These are phyloP conservation scores for Fregetta grallaria DNA, from an alignment of 2,113 vertebrate species.

Conservation along the genomic window DNA sequence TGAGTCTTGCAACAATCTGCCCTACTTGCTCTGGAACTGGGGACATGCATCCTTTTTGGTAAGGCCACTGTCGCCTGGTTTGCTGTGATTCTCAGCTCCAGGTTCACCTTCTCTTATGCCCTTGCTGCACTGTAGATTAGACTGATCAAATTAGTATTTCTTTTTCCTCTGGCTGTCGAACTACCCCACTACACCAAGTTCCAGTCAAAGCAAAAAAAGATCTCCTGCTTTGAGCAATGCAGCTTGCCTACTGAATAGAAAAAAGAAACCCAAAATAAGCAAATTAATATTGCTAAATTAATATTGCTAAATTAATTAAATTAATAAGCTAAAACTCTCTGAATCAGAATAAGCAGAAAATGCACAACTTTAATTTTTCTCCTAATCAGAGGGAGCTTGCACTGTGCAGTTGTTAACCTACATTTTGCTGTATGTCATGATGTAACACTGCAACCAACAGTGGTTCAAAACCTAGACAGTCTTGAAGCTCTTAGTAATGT, in stretches of 20 bases:
- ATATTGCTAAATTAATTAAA: too few relatives aligned
- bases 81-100: background rate
- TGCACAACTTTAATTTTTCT: background rate
- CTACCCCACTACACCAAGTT: background rate
- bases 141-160: background rate
- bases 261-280: background rate
- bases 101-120: background rate
- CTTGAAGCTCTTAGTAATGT: background rate
- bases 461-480: background rate
- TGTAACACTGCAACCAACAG: background rate
- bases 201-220: background rate
- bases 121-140: background rate
- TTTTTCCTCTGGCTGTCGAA: background rate
- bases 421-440: background rate
- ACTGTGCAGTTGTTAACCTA: background rate
- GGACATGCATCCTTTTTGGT: background rate
- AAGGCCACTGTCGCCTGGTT: background rate
- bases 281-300: background rate
- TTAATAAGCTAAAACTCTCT: background rate
- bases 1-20: background rate
- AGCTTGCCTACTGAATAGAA: background rate
- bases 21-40: background rate
- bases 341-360: background rate
- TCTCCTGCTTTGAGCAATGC: background rate
- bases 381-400: background rate